Evolutionary conservation across 2,113 vertebrate species (phyloP).

Genomic region (Saccopteryx leptura): DNA sequence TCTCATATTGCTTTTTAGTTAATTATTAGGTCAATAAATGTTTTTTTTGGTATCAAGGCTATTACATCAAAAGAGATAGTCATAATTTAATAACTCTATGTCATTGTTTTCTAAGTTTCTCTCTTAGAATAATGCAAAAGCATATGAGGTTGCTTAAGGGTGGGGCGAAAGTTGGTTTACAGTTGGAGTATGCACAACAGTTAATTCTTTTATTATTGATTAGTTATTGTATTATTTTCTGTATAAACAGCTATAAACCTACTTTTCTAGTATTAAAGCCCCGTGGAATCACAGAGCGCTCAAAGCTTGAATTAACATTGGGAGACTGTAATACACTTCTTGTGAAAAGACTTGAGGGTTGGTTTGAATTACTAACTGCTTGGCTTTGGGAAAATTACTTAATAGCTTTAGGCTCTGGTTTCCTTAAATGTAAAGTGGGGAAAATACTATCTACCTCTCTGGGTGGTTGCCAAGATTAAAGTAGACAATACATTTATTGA

Average conservation of each 20-base stretch:
- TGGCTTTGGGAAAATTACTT: constrained; percentile 55
- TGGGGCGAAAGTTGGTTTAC: too few species aligned
- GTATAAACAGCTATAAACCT: background rate
- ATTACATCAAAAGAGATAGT: constrained; percentile 16
- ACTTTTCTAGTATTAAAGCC: background rate
- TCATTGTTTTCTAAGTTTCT: constrained; percentile 34
- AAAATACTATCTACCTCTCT: constrained; percentile 7
- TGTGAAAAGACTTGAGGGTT: constrained; percentile 56
- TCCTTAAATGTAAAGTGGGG: constrained; percentile 46
- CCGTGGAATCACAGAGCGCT: background rate
- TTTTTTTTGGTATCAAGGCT: constrained; percentile 42
- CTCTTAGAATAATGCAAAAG: background rate
- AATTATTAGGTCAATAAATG: constrained; percentile 10
- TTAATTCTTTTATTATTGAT: background rate
- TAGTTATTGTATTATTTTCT: background rate
- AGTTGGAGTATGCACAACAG: too few species aligned
- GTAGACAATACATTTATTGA: background rate
- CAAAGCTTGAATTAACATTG: background rate
- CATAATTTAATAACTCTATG: background rate
- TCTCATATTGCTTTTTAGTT: constrained; percentile 31
- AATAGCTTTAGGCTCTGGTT: constrained; percentile 61
- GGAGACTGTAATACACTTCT: constrained; percentile 60
- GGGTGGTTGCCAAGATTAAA: background rate
- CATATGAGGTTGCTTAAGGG: background rate
- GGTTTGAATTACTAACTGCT: constrained; percentile 57